Base-by-base conservation (phyloP, 2,113 vertebrate species). In the Cnemophilus loriae region DNA sequence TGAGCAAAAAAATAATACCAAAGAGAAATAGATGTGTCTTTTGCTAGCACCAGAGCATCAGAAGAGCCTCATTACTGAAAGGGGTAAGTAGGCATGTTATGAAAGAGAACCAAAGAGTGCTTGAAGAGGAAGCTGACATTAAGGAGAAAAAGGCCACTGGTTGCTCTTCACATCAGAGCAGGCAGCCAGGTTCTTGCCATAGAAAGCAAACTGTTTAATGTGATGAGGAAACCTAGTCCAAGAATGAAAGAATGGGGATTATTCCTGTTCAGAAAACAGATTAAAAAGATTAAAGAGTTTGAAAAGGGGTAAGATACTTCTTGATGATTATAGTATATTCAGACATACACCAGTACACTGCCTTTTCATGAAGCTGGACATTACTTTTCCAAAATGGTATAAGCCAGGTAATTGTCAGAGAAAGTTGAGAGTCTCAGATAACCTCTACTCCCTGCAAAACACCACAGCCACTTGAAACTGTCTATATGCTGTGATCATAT, bases 401-500 rank as follows among this genome's bases (percentile, higher is more conserved):
- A 60, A 74, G 4, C 4, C 7, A 50, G 30, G 13, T n/a, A 76
- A 87, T 30, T 74, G 5, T 21, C 7, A 11, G 32, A 83, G 16
- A 39, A 69, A 69, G 16, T 3, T 71, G 47, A 70, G 17, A 41
- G 11, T 55, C 30, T 71, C 57, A 80, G 33, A 44, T 49, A 61
- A 88, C 35, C 22, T 73, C 35, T 55, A n/a, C 6, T 78, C 19
- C 42, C 32, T 67, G 26, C 13, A 74, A 89, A 77, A 49, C 52
- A 37, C 10, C 28, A 60, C 3, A 13, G 33, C 18, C 3, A 32
- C 26, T 15, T 59, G 28, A 63, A 90, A 90, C 13, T 42, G 26
- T 74, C 9, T 30, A 4, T 50, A 30, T 53, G 24, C 14, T 52
- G 6, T 37, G 16, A 19, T 61, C 0, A 0, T n/a, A 47, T 53